Conservation (phyloP, 2,888 invertebrate species). For the Cyclophora albipunctata region DNA sequence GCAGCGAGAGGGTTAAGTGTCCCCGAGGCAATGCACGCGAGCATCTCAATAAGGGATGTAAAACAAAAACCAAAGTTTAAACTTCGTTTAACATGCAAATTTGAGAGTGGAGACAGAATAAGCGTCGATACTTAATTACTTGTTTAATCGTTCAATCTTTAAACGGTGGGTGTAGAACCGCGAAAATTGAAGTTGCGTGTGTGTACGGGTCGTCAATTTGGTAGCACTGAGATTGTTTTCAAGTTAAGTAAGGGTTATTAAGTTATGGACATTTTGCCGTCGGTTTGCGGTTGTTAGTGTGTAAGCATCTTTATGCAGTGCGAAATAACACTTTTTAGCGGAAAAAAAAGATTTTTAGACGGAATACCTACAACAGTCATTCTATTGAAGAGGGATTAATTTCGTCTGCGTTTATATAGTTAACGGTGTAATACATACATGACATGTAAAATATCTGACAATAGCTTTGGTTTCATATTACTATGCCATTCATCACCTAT, state of each 20-base stretch:
- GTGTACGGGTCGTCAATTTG: conserved; percentile 22
- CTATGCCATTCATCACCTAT: too few relatives aligned
- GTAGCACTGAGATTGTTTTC: conserved; percentile 4
- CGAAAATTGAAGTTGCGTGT: conserved; percentile 11
- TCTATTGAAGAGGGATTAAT: too few relatives aligned
- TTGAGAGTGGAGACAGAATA: conserved; percentile 73
- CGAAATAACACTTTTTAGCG: too few relatives aligned
- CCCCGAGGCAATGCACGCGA: conserved; percentile 58
- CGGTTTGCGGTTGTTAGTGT: too few relatives aligned
- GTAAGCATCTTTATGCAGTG: too few relatives aligned
- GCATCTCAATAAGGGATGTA: conserved; percentile 67
- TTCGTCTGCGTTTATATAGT: too few relatives aligned
- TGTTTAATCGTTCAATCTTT: conserved; percentile 71
- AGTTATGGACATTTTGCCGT: too few relatives aligned
- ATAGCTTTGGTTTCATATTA: too few relatives aligned
- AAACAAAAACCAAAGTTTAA: conserved; percentile 65
- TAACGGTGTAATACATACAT: too few relatives aligned
- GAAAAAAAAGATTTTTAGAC: too few relatives aligned
- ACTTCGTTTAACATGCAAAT: conserved; percentile 76
- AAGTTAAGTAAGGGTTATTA: conserved; percentile 4
- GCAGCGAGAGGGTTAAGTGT: conserved; percentile 24
- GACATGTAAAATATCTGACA: too few relatives aligned
- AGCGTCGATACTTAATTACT: conserved; percentile 75
- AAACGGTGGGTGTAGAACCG: conserved; percentile 45
- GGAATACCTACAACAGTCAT: too few relatives aligned